These are phyloP conservation scores for Drosophila merina DNA, from an alignment of 2,888 invertebrate species.

Conservation along the genomic window DNA sequence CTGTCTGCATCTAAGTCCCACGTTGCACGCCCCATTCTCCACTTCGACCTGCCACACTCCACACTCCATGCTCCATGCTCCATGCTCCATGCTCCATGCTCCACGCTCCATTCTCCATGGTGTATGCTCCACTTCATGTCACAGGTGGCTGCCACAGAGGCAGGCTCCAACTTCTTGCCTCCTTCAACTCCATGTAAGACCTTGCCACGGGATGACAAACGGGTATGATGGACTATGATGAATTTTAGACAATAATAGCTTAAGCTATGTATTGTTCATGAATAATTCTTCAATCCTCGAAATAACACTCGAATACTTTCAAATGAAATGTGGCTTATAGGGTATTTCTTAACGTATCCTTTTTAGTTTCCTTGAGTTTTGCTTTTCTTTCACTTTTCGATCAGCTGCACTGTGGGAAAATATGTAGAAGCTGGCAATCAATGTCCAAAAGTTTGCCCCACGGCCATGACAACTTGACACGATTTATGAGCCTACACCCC, in stretches of 20 bases:
- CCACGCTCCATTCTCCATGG: conserved; percentile 9
- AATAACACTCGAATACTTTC: too few relatives aligned
- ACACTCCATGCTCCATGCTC: conserved; percentile 4
- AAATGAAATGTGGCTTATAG: background rate
- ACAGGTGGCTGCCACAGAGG: conserved; percentile 62
- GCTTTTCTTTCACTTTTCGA: conserved; percentile 71
- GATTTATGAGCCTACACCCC: conserved; percentile 67
- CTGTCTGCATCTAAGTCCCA: conserved; percentile 40
- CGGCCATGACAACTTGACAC: conserved; percentile 71
- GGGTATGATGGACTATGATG: conserved; percentile 13
- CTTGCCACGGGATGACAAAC: conserved; percentile 41
- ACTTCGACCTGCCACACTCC: conserved; percentile 5
- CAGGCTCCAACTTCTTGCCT: conserved; percentile 34
- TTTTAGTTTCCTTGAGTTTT: conserved; percentile 32
- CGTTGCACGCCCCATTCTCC: conserved; percentile 7
- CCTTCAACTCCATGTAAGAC: conserved; percentile 62
- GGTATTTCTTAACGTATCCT: conserved; percentile 4
- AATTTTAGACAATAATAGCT: too few relatives aligned
- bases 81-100: conserved; percentile 6
- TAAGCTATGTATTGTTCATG: background rate
- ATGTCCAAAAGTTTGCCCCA: conserved; percentile 70
- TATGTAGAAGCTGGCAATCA: conserved; percentile 79
- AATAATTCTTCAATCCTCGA: too few relatives aligned
- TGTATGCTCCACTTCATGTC: conserved; percentile 65
- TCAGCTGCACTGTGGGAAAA: conserved; percentile 71